Base-by-base conservation (phyloP, 2,888 invertebrate genomes). In the Drosophila fulvimacula region DNA sequence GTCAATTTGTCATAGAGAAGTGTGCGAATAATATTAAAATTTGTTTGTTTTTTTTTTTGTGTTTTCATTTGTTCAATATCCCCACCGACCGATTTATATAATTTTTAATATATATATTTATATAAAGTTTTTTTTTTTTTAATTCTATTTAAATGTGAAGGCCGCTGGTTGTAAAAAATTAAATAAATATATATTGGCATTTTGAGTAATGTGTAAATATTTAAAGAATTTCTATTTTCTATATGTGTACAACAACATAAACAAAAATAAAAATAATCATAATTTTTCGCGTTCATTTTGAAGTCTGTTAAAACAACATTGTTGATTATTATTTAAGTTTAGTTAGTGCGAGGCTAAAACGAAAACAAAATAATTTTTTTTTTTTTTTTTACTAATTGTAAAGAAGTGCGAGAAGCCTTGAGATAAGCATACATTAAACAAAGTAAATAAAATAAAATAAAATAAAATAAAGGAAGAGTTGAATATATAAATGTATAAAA, bases 281-380 rank as follows among this genome's bases (percentile, higher is more conserved):
- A 56, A 74, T 63, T 66, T 75, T 68, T 61, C 46, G 24, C 63
- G 73, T 81, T 88, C 74, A 89, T 81, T 89, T 76, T 60, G 62
- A 87, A 84, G 77, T 86, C 86, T 88, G 88, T 83, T 84, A 84
- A 73, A 87, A 71, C 85, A 75, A 82, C 76, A 89, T 92, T 92
- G 91, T 92, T 92, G 91, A 92, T 92, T 92, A 92, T 92, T 92
- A 88, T 90, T 90, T 92, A 92, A 92, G 91, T 92, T 91, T 91
- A 92, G 86, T 92, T 91, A 91, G 90, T 91, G 88, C 79, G 91
- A 92, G 92, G 92, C 92, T 91, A 90, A 89, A 89, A 56, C 17
- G 48, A 55, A n/a, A 19, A 44, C 21, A 53, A 41, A n/a, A n/a
- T n/a, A 39, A 48, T 52, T 78, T 73, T 76, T 76, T 60, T 59